phyloP scores from a whole-genome alignment of 53 echinoderm and acorn worm genomes.

The Luidia sarsii region DNA sequence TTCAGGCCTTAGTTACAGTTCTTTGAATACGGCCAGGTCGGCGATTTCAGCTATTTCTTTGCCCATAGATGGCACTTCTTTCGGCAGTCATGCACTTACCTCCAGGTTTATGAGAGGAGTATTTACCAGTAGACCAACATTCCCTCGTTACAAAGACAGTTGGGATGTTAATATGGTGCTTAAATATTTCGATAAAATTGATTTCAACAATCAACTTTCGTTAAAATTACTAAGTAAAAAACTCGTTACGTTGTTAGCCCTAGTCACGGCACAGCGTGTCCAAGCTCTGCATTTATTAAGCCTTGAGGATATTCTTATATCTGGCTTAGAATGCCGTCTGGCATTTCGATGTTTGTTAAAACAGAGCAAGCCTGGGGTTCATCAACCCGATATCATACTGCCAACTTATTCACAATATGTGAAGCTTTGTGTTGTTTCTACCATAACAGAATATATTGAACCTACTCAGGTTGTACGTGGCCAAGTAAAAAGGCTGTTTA shows the following conservation, averaged over 20 bases:
- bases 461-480: neutral
- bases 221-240: too few relatives aligned
- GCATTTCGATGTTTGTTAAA: neutral
- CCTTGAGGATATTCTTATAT: neutral
- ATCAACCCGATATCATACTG: neutral
- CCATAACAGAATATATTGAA: neutral
- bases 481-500: neutral
- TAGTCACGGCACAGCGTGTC: too few relatives aligned
- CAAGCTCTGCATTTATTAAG: too few relatives aligned
- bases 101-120: too few relatives aligned
- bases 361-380: slow-evolving; percentile 6
- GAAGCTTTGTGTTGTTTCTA: slow-evolving; percentile 1
- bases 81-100: too few relatives aligned
- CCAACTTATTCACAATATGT: neutral
- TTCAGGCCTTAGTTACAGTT: slow-evolving; percentile 6
- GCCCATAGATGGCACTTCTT: too few relatives aligned
- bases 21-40: slow-evolving; percentile 7
- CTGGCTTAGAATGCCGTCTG: slow-evolving; percentile 4
- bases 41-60: neutral
- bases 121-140: too few relatives aligned
- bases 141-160: neutral
- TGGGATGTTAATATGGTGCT: slow-evolving; percentile 13
- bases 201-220: too few relatives aligned
- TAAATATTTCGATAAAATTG: slow-evolving; percentile 1
- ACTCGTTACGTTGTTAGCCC: slow-evolving; percentile 16